Conservation (phyloP, 2,113 vertebrate species). For the Procavia capensis region DNA sequence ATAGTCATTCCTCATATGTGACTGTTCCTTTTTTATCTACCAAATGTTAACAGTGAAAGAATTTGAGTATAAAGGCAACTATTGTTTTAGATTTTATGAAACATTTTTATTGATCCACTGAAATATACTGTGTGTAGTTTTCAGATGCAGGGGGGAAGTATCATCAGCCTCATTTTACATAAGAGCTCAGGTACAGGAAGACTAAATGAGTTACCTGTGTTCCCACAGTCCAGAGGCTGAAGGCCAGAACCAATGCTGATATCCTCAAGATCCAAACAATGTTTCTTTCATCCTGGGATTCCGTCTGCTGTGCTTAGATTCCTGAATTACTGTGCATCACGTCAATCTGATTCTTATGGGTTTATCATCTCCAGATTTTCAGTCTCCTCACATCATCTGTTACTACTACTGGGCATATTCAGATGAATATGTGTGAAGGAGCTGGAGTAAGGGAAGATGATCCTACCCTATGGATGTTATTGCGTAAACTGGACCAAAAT, state of each 20-base stretch:
- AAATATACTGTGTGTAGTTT: background rate
- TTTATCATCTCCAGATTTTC: background rate
- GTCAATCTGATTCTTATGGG: background rate
- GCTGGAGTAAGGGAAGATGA: background rate
- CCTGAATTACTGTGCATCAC: background rate
- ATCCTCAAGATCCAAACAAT: background rate
- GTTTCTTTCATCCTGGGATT: background rate
- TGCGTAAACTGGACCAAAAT: background rate
- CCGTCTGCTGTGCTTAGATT: background rate
- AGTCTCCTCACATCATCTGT: background rate
- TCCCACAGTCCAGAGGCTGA: background rate
- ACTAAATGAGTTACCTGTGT: background rate
- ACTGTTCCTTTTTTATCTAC: background rate
- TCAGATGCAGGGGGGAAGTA: background rate
- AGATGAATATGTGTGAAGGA: background rate
- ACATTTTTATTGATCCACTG: background rate
- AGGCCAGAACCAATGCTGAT: background rate
- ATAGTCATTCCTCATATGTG: background rate
- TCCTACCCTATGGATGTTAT: background rate
- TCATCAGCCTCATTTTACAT: background rate
- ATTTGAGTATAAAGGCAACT: background rate
- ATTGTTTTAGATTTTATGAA: background rate
- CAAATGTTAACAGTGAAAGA: background rate
- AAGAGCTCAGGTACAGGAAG: rapidly evolving
- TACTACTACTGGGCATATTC: background rate